phyloP scores from a whole-genome alignment of 1,140 invertebrate species.

The Brachionus paranguensis region DNA sequence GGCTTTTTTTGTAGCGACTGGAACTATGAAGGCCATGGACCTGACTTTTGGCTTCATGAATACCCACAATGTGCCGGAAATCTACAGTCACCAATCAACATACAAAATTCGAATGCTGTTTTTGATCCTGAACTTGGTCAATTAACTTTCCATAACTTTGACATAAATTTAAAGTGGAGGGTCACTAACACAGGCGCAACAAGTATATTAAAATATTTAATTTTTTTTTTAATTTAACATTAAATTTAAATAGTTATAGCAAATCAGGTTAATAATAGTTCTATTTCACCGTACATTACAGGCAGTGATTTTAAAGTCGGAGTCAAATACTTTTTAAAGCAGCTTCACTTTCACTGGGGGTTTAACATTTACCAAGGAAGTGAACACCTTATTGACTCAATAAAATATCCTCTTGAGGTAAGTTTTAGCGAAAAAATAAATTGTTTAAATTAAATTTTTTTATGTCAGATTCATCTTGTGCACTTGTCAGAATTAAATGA shows the following conservation, averaged over 20 bases:
- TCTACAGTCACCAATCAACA: constrained; percentile 30
- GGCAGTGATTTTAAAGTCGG: constrained; percentile 8
- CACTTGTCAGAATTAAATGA: neutral
- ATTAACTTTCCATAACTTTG: neutral
- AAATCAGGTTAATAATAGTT: neutral
- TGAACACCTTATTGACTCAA: neutral
- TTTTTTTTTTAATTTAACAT: too few relatives aligned
- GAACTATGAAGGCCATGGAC: constrained; percentile 13
- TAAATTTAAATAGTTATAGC: neutral
- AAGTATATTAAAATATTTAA: neutral
- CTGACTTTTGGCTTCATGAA: constrained; percentile 25
- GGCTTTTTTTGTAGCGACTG: neutral
- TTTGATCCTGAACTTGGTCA: neutral
- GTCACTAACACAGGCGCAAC: neutral
- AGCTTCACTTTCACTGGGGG: constrained; percentile 40
- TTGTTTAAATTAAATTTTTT: neutral
- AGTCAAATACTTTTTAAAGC: neutral
- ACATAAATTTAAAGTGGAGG: neutral
- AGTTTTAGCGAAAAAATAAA: neutral
- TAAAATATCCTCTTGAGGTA: constrained; percentile 34
- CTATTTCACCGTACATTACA: neutral
- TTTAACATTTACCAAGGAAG: constrained; percentile 30
- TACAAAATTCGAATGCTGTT: neutral
- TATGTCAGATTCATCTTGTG: constrained; percentile 7
- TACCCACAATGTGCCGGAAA: neutral